Evolutionary conservation across 2,888 invertebrate species (phyloP), one percentile per base, ranked within the genome.

Genomic region (Hyles lineata): DNA sequence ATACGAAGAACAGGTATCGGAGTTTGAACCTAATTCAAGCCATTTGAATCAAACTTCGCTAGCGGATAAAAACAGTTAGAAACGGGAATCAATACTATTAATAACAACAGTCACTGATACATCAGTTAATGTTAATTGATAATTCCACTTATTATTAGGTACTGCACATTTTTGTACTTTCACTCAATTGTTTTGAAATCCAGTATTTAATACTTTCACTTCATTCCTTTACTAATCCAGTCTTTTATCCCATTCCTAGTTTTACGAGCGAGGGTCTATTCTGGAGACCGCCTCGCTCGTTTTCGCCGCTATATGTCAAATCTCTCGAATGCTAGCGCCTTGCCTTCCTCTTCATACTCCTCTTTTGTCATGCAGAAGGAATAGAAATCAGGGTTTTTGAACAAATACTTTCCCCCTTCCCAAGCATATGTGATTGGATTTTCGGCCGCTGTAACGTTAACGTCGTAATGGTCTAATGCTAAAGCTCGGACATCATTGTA

Each of bases 311-410:
- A 95, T 82, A 95, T 93, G 81, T 95, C 95, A 77, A 95, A 95
- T 77, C 94, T 85, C 79, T 96, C 96, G 74, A 94, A 92, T 55
- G 96, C 96, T 25, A 96, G 87, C 2, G 92, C 78, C 74, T 94
- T 95, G 19, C 99, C 99, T 84, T 97, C 96, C 87, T 99, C 99
- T 76, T 98, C 98, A 88, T 98, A 99, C 81, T 98, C 97, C 78
- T 98, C 97, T 81, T 96, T 96, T 0, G 98, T 97, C 2, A 98
- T 96, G 75, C 97, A 92, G 80, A 96, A 95, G 0, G 95, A 96
- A 76, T 96, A 95, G 80, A 98, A 97, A 60, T 96, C 96, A 9
- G 97, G 95, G 86, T 97, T 97, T 79, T 96, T 94, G 5, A 97
- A 96, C 61, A 99, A 92, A 62, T 95, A 89, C 79, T 96, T 96